Base-by-base conservation (phyloP, 2,113 vertebrate species). In the Mystacornis crossleyi region DNA sequence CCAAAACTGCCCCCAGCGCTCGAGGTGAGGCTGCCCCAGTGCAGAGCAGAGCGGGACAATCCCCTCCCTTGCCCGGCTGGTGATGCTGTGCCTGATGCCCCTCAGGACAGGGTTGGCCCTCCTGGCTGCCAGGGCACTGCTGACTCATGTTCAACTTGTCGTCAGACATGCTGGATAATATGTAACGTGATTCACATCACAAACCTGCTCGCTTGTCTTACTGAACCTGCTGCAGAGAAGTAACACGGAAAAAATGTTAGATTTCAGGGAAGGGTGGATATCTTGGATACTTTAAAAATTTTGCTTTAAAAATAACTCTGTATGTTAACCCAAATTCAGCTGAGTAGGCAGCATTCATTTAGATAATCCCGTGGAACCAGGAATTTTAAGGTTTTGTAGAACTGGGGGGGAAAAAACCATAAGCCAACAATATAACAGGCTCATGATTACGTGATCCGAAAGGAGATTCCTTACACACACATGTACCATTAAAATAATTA, bases 21-120 rank as follows among this genome's bases (percentile, higher is more conserved):
- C 0, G 3, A 73, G 58, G 28, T 38, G 28, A 61, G 28, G 38
- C 10, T 0, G 1, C 38, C 8, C 19, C 19, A 54, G 28, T 4
- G 8, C 55, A 78, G 40, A 70, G n/a, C 55, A 79, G 40, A 61
- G 24, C 1, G 0, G 74, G 48, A 54, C n/a, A 88, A 71, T 54
- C 11, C 34, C 57, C 20, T 80, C 31, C 31, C 57, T 64, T 17
- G 19, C 42, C 40, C 0, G 0, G 16, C 48, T 64, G 55, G 7
- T 0, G 3, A 26, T 55, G 66, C 31, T 64, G n/a, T 79, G 19
- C 19, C 65, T 64, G 74, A 48, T 80, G 29, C 0, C 0, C 18
- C 31, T 31, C 48, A 40, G 50, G 40, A 64, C 50, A 42, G 0
- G 0, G 0, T 5, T 48, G 57, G 8, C 25, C 9, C 9, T 55